Evolutionary conservation across 2,797 vertebrate genomes (phyloP), one percentile per base, ranked within the genome.

Genomic region (Graptemys geographica): DNA sequence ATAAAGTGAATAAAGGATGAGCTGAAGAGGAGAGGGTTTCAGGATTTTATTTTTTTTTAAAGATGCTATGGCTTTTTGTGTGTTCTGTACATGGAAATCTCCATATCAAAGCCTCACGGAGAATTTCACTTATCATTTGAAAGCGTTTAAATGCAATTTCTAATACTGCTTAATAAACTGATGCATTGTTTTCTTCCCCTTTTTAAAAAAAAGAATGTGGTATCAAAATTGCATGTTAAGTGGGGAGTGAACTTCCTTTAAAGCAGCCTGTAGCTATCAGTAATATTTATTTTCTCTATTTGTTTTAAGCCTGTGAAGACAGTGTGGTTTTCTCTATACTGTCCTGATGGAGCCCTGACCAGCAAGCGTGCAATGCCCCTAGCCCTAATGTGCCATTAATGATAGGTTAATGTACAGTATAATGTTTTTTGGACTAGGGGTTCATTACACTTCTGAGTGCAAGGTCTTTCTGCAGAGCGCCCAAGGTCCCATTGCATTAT

Each of bases 401-500:
- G 98, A 98, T 98, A 98, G 98, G 98, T 98, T 98, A 98, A 98
- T 98, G 98, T 97, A 96, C 98, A 98, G 97, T 97, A 96, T 98
- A 98, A 98, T 98, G 98, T 98, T 98, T 98, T 98, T 86, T 96
- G 98, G 98, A 98, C 98, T 97, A 91, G 51, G 98, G 98, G 98
- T 98, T 98, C 98, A 98, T 98, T 98, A 98, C 98, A 97, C 98
- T 98, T 98, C 97, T 97, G 98, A 98, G 98, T 98, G 97, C 97
- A 96, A 98, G 98, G 98, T 98, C 98, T 98, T 98, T 98, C 96
- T 97, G 97, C 98, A 97, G 97, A 98, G 97, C 81, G 97, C 98
- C 98, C 98, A 98, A 97, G 97, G 98, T 98, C 98, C 98, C 98
- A 97, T 95, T 98, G 98, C 98, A 98, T 98, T 98, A 98, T 98